Base-by-base conservation (phyloP, 2,797 vertebrate species). In the Hafferia zeledoni region DNA sequence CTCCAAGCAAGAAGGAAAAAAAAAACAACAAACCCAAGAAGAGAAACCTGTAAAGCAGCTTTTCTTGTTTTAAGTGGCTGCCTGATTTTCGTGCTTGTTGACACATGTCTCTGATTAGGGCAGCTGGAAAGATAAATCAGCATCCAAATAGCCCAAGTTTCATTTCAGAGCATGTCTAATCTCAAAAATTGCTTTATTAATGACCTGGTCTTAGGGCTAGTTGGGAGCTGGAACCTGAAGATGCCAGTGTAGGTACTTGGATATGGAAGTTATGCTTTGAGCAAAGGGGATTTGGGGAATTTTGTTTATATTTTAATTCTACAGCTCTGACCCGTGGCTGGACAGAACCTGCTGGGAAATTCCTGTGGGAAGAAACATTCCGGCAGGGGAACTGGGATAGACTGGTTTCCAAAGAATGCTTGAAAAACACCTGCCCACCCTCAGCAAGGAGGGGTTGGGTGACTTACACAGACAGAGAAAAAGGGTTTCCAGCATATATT, bases 11-110 rank as follows among this genome's bases (percentile, higher is more conserved):
- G 83, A 84, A 80, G 46, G 69, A 17, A 37, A 60, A 24, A 28
- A 60, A 23, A 17, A 4, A 23, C n/a, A n/a, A 7, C 49, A 37
- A 37, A 20, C 9, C 9, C n/a, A 90, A 71, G 86, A 86, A 55
- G 95, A 69, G 75, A 91, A 97, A 97, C 96, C 69, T 94, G 83
- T 93, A 83, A 82, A 94, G 91, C 84, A 92, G 87, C 93, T 94
- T 88, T 83, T 75, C 65, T 67, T 55, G 70, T 56, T 88, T 85
- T 87, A 69, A 91, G 61, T 61, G 87, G 68, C 89, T 94, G 92
- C 85, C 52, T 90, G 95, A 87, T 87, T 95, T 97, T 94, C 91
- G 80, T 87, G 92, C 68, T 65, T 82, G 74, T 83, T 96, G 72
- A 95, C 84, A 92, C 65, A 69, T 19, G 60, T 65, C 59, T 80